Conservation (phyloP, 2,797 vertebrate species). For the Gorsachius magnificus region DNA sequence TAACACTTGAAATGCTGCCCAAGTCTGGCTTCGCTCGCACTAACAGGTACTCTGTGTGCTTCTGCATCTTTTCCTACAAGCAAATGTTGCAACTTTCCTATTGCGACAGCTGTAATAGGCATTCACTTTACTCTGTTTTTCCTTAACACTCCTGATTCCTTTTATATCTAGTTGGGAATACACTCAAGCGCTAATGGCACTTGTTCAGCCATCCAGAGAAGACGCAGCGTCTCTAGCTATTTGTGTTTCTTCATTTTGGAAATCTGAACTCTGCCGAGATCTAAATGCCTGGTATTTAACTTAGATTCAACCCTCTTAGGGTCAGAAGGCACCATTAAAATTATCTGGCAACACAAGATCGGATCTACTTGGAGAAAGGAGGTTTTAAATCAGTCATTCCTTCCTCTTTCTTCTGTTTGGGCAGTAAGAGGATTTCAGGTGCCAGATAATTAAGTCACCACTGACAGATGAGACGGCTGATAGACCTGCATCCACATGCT, state of each 20-base stretch:
- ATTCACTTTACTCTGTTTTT: constrained; percentile 61
- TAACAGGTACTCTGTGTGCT: constrained; percentile 71
- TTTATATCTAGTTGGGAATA: constrained; percentile 65
- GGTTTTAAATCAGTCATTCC: constrained; percentile 51
- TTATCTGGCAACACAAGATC: neutral
- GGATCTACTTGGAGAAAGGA: neutral
- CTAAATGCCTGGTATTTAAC: constrained; percentile 53
- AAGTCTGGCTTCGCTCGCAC: constrained; percentile 54
- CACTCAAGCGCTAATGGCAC: constrained; percentile 60
- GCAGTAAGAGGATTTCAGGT: neutral
- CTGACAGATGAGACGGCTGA: constrained; percentile 46
- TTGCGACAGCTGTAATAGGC: constrained; percentile 67
- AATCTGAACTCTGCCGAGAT: constrained; percentile 55
- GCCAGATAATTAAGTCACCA: constrained; percentile 38
- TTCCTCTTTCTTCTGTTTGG: neutral
- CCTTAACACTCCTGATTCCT: constrained; percentile 64
- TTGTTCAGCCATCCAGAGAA: constrained; percentile 54
- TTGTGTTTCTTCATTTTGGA: constrained; percentile 54
- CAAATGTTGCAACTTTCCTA: constrained; percentile 65
- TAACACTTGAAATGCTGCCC: constrained; percentile 68
- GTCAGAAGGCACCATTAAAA: constrained; percentile 45
- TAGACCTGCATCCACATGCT: constrained; percentile 4
- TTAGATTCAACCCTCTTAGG: constrained; percentile 21
- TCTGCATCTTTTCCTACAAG: constrained; percentile 71
- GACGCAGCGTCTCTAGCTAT: neutral